Percentiles rank a stretch among this genome's conserved stretches.
Evolutionary conservation across 1,140 invertebrate species (phyloP).

Genomic region (Drepana arcuata): DNA sequence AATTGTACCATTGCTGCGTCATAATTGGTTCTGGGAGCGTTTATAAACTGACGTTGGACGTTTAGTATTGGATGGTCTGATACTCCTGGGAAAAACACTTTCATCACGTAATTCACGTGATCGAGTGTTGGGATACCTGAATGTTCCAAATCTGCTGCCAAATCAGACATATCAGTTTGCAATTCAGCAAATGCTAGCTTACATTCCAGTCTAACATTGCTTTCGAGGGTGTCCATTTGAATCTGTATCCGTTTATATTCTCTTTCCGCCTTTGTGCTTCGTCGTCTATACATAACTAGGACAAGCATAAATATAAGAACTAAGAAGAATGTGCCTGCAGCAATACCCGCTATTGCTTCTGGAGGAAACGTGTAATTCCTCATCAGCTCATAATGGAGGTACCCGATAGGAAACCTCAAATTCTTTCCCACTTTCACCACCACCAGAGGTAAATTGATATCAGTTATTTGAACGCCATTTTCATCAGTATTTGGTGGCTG

Average conservation of each 20-base stretch:
- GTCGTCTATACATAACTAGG: slow-evolving; percentile 89
- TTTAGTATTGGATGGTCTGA: slow-evolving; percentile 93
- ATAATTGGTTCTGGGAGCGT: slow-evolving; percentile 87
- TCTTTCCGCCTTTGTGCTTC: slow-evolving; percentile 94
- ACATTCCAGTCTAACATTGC: slow-evolving; percentile 97
- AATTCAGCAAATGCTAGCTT: slow-evolving; percentile 99
- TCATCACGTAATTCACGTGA: slow-evolving; percentile 97
- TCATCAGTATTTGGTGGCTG: slow-evolving; percentile 92
- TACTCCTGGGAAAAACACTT: slow-evolving; percentile 97
- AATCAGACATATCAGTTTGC: slow-evolving; percentile 98
- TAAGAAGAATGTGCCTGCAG: slow-evolving; percentile 86
- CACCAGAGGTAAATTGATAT: slow-evolving; percentile 86
- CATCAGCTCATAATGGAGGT: slow-evolving; percentile 90
- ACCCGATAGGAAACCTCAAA: slow-evolving; percentile 89
- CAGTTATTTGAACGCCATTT: slow-evolving; percentile 78
- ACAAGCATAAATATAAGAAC: slow-evolving; percentile 89
- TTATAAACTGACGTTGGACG: slow-evolving; percentile 84
- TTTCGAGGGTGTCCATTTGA: slow-evolving; percentile 99
- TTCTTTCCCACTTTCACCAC: slow-evolving; percentile 91
- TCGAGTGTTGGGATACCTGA: slow-evolving; percentile 96
- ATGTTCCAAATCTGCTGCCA: slow-evolving; percentile 95
- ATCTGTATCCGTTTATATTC: slow-evolving; percentile 98
- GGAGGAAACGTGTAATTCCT: slow-evolving; percentile 88
- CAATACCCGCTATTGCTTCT: slow-evolving; percentile 89
- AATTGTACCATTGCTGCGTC: slow-evolving; percentile 96